A percentile compares a stretch with the other conserved stretches of the same genome.
Conservation (phyloP, 1,140 invertebrate species). For the Brachionus koreanus region DNA sequence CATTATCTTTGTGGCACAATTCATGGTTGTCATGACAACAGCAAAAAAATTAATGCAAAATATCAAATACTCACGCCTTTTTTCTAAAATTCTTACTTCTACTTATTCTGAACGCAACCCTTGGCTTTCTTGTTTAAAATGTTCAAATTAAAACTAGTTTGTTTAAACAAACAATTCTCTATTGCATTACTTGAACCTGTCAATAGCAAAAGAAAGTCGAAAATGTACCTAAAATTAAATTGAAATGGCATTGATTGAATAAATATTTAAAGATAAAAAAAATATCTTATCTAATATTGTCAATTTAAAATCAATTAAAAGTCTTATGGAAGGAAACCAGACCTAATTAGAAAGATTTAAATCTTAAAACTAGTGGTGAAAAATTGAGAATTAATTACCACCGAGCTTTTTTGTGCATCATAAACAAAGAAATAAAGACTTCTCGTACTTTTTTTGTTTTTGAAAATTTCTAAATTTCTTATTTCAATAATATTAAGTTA, state of each 20-base stretch:
- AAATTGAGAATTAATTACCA: not conserved
- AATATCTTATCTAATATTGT: not conserved
- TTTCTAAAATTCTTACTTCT: not conserved
- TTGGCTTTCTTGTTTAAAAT: not conserved
- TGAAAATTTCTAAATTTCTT: not conserved
- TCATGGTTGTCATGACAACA: not conserved
- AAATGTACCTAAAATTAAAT: not conserved
- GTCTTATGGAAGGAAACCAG: too few relatives aligned
- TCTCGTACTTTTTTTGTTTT: not conserved
- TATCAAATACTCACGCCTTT: not conserved
- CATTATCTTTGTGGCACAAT: not conserved
- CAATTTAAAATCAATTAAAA: too few relatives aligned
- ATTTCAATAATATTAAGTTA: not conserved
- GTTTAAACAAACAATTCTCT: not conserved
- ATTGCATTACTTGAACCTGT: not conserved
- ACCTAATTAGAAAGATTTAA: too few relatives aligned
- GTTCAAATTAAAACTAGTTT: not conserved
- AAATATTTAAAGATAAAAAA: not conserved
- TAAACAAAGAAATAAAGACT: not conserved
- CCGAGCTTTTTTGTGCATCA: not conserved
- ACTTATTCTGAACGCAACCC: not conserved
- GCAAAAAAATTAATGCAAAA: not conserved
- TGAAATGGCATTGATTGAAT: not conserved
- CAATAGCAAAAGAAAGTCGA: not conserved
- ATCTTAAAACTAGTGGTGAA: too few relatives aligned